Base-by-base conservation (phyloP, 2,113 vertebrate species). In the Thalassoma bifasciatum region DNA sequence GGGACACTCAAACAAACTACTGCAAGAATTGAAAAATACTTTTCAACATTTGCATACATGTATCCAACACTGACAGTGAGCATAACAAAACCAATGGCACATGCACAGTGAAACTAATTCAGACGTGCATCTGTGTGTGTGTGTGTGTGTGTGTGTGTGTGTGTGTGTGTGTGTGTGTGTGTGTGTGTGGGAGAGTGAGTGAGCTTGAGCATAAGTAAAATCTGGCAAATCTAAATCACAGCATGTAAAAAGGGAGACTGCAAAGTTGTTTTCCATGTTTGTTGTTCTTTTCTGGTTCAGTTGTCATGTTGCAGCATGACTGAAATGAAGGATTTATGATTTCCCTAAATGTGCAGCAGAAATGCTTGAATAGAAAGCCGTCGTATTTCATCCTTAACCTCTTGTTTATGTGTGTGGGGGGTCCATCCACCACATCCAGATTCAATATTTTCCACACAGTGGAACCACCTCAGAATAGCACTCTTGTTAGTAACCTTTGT, bases 251-350 rank as follows among this genome's bases (percentile, higher is more conserved):
- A n/a, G 13, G 40, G 21, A 40, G 47, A 57, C 36, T 21, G 10
- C 61, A 13, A 65, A 46, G 38, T 10, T 44, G 68, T 34, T 42
- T 30, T 30, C 30, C 30, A 13, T 30, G 59, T 53, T 19, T 71
- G 75, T 37, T 50, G 61, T 44, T 56, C 30, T 74, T 72, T 64
- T 21, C 61, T 54, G 52, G 8, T 75, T 84, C 12, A 11, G 17
- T 80, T 82, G n/a, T 66, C 21, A 58, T 59, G 19, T 82, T 80
- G 24, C 67, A 75, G 79, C 56, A 54, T 36, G 76, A 69, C 78
- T 80, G 61, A 53, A 76, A 51, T 26, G 4, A 11, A 42, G 53
- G 61, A 84, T 86, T 85, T 81, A 88, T 69, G 69, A 69, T 85
- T 85, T 86, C 69, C 75, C 76, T 71, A 51, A 19, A 54, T 17